These are phyloP conservation scores for Papilio polyxenes DNA, from an alignment of 1,140 invertebrate genomes.

Conservation along the genomic window DNA sequence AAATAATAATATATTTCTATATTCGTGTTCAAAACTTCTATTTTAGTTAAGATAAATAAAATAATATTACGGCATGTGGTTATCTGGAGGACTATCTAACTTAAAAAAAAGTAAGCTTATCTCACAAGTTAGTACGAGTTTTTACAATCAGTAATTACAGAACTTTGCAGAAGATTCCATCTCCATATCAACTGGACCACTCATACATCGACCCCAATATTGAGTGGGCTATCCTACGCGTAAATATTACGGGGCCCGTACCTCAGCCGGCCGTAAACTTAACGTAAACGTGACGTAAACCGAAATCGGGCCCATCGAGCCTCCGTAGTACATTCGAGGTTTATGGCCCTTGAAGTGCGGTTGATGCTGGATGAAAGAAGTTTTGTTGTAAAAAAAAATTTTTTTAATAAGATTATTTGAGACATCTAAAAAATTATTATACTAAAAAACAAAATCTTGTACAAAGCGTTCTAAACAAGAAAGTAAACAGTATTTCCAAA, in stretches of 20 bases:
- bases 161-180: constrained; percentile 18
- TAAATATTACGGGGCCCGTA: constrained; percentile 42
- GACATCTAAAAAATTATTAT: neutral
- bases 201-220: constrained; percentile 40
- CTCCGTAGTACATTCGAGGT: constrained; percentile 43
- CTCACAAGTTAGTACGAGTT: too few species aligned
- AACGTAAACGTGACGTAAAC: constrained; percentile 44
- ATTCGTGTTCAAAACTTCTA: too few species aligned
- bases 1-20: too few species aligned
- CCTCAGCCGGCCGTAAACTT: constrained; percentile 42
- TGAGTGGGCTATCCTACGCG: constrained; percentile 38
- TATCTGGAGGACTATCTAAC: too few species aligned
- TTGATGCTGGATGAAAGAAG: constrained; percentile 35
- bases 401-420: constrained; percentile 34
- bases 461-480: too few species aligned
- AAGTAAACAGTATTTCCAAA: neutral
- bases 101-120: too few species aligned
- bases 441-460: neutral
- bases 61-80: too few species aligned
- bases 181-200: constrained; percentile 18
- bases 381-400: constrained; percentile 32
- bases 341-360: constrained; percentile 44
- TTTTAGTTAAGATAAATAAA: too few species aligned
- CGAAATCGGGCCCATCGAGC: constrained; percentile 41
- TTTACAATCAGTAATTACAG: too few species aligned